Percentiles rank a stretch among this genome's conserved stretches.
Evolutionary conservation across 2,113 vertebrate species (phyloP).

Genomic region (Axis porcinus): DNA sequence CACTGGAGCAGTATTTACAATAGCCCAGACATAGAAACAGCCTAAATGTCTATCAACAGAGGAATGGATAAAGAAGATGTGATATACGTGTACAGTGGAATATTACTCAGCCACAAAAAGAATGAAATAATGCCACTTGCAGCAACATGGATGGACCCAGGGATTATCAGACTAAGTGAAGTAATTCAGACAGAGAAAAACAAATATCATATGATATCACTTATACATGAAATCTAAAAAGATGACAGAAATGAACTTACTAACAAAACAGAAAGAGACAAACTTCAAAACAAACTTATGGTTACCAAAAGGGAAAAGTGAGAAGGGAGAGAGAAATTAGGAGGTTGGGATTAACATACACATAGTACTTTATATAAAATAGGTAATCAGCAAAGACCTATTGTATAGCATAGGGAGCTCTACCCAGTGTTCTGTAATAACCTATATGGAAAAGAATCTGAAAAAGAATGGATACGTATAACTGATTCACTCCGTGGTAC

Average conservation of each 20-base stretch:
- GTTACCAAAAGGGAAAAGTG: not conserved
- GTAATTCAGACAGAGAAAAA: not conserved
- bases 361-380: not conserved
- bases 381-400: not conserved
- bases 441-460: not conserved
- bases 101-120: not conserved
- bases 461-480: not conserved
- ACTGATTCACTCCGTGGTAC: not conserved
- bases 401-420: not conserved
- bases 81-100: too few relatives aligned
- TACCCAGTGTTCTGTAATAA: not conserved
- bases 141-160: not conserved
- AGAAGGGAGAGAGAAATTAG: not conserved
- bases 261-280: not conserved
- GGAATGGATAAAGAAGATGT: not conserved
- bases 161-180: not conserved
- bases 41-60: not conserved
- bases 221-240: not conserved
- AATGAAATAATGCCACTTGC: not conserved
- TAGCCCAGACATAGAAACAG: not conserved
- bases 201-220: not conserved
- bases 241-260: not conserved
- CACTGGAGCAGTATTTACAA: not conserved
- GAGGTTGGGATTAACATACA: not conserved
- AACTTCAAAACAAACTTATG: not conserved